Conservation (phyloP, 2,888 invertebrate genomes). For the Panorpa germanica region DNA sequence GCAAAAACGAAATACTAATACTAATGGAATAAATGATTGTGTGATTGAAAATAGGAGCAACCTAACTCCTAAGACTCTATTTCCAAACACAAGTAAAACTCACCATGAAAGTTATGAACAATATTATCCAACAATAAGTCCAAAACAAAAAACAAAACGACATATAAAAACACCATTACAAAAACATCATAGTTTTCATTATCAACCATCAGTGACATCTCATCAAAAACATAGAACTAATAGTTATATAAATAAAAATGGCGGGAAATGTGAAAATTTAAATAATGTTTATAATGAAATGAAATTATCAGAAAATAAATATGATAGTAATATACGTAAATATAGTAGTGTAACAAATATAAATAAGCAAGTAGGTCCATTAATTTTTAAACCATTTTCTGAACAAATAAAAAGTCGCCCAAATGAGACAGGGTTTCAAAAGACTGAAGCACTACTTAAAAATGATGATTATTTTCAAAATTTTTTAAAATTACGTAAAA, state of each 20-base stretch:
- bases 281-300: conserved; percentile 6
- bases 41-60: too few relatives aligned
- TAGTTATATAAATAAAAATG: conserved; percentile 12
- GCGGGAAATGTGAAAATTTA: conserved; percentile 16
- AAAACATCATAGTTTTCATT: conserved; percentile 25
- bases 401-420: too few relatives aligned
- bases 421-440: too few relatives aligned
- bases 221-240: conserved; percentile 2
- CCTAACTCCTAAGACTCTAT: too few relatives aligned
- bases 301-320: background rate
- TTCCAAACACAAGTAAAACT: too few relatives aligned
- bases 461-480: too few relatives aligned
- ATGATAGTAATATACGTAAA: conserved; percentile 3
- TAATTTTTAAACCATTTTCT: conserved; percentile 19
- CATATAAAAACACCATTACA: conserved; percentile 22
- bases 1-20: too few relatives aligned
- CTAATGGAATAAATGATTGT: too few relatives aligned
- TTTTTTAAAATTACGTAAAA: too few relatives aligned
- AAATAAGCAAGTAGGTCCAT: conserved; percentile 16
- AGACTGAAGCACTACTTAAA: too few relatives aligned
- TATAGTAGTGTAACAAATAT: conserved; percentile 4
- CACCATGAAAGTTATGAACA: too few relatives aligned
- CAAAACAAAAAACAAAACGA: conserved; percentile 10
- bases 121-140: background rate
- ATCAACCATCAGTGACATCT: conserved; percentile 20